Evolutionary conservation across 2,797 vertebrate genomes (phyloP), one percentile per base, ranked within the genome.

Genomic region (Gadopsis marmoratus): DNA sequence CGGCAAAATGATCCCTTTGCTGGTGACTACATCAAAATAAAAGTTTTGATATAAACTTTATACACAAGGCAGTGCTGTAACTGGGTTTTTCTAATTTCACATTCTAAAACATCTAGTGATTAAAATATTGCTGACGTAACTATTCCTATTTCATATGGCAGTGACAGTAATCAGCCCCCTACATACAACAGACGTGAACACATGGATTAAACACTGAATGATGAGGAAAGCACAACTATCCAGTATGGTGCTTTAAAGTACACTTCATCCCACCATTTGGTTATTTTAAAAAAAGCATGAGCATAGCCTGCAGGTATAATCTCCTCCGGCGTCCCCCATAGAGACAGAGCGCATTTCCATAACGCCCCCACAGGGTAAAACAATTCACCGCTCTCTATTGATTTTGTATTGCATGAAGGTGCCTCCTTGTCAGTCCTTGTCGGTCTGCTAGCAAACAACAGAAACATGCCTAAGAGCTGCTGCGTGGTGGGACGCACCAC

Each of bases 11-110:
- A 58, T 56, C 33, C 39, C 12, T 68, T 63, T 87, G 83, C 82
- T 85, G 87, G 82, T 88, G 65, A 48, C 69, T 16, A 63, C 60
- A 78, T 80, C 12, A 50, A 76, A 81, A 70, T 68, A 53, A 56
- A 75, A 29, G 21, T 11, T 43, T 62, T 5, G 21, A 51, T 43
- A 62, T 13, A 71, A 74, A 71, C 56, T 48, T 29, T 58, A 21
- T 43, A 55, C 51, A 67, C 51, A 64, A 51, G 69, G 71, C 78
- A 85, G 76, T 72, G 17, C 45, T 80, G 41, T 23, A 50, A 63
- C 31, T 53, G 23, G 56, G 3, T 55, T 64, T 7, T 45, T 53
- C 48, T 63, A 48, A 48, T 29, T 53, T 23, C 33, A 84, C 73
- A 69, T 48, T 58, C 39, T 12, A 50, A 79, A 71, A 84, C 69